These are phyloP conservation scores for Ceratosolen solmsi DNA, from an alignment of 1,140 invertebrate species.

Conservation along the genomic window DNA sequence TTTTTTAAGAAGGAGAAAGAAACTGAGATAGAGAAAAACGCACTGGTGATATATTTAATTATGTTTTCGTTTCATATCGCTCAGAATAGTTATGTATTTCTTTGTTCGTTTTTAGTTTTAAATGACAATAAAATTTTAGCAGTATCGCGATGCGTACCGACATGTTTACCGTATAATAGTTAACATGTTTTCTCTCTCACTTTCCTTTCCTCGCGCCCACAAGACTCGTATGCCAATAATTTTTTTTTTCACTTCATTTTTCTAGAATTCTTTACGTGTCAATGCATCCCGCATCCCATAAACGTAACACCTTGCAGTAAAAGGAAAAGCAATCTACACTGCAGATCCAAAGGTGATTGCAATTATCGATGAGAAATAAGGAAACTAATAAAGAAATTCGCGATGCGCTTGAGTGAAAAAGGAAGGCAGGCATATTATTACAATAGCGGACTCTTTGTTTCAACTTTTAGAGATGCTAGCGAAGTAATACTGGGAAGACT, in stretches of 20 bases:
- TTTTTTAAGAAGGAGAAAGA: neutral
- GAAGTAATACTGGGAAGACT: constrained; percentile 49
- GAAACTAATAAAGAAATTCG: neutral
- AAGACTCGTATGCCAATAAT: constrained; percentile 12
- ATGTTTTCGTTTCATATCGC: constrained; percentile 40
- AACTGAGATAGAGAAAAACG: constrained; percentile 22
- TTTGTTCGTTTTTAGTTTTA: constrained; percentile 37
- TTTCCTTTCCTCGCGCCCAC: neutral
- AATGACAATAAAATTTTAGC: constrained; percentile 5
- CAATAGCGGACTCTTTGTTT: constrained; percentile 30
- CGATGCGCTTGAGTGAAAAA: constrained; percentile 28
- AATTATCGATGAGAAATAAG: constrained; percentile 1
- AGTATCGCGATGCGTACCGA: neutral
- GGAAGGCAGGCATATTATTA: constrained; percentile 26
- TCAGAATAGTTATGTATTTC: constrained; percentile 20
- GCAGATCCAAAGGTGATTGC: neutral
- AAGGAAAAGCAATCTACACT: neutral
- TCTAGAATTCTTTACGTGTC: neutral
- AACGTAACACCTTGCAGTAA: neutral
- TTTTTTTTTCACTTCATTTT: constrained; percentile 17
- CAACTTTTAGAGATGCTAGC: constrained; percentile 34
- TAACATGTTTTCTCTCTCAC: neutral
- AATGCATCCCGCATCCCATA: neutral
- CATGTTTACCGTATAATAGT: constrained; percentile 23
- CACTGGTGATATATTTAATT: constrained; percentile 36